phyloP scores from a whole-genome alignment of 2,113 vertebrate genomes.

The Hydropotes inermis region DNA sequence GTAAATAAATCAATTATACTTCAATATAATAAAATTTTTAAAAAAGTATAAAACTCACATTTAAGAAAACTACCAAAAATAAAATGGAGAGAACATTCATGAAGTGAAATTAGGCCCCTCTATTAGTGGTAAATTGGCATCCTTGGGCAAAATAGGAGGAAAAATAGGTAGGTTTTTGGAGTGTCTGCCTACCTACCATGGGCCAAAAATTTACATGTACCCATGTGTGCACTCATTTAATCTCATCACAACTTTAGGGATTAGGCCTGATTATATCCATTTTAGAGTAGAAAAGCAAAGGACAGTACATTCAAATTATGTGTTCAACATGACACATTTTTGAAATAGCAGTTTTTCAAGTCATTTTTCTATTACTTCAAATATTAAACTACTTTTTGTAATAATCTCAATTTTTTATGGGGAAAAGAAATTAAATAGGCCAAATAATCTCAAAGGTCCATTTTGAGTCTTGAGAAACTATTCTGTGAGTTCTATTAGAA shows the following conservation, averaged over 20 bases:
- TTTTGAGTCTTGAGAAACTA: constrained; percentile 41
- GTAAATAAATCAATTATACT: background rate
- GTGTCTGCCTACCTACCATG: background rate
- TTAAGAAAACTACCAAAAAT: background rate
- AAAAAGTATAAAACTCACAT: background rate
- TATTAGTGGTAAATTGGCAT: background rate
- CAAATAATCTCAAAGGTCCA: constrained; percentile 60
- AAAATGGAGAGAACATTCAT: background rate
- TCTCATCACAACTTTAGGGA: background rate
- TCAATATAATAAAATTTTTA: background rate
- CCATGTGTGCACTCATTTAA: background rate
- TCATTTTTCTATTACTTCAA: constrained; percentile 36
- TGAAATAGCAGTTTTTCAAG: background rate
- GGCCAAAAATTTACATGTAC: background rate
- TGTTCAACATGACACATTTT: background rate
- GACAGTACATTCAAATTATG: background rate
- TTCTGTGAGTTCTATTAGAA: constrained; percentile 15
- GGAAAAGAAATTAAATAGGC: constrained; percentile 50
- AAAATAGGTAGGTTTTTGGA: background rate
- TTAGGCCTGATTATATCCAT: background rate
- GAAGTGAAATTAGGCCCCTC: background rate
- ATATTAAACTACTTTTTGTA: constrained; percentile 21
- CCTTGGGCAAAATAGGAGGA: background rate
- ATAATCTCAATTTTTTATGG: background rate
- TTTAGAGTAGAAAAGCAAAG: background rate